phyloP scores from a whole-genome alignment of 2,113 vertebrate species.

The Chinchilla lanigera region DNA sequence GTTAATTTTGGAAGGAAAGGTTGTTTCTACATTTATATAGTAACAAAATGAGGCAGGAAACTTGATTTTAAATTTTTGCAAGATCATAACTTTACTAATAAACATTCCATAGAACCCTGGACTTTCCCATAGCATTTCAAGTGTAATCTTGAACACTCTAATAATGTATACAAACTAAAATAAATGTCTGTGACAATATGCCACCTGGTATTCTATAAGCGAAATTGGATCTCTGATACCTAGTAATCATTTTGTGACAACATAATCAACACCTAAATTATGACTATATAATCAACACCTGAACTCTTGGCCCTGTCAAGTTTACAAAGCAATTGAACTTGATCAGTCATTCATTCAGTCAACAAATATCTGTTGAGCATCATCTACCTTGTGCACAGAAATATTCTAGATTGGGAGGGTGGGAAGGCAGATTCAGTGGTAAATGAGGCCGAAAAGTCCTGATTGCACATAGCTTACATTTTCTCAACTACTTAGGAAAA shows the following conservation, averaged over 20 bases:
- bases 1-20: slow-evolving; percentile 53
- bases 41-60: slow-evolving; percentile 61
- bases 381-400: neutral
- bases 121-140: neutral
- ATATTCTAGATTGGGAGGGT: neutral
- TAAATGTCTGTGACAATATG: neutral
- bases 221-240: neutral
- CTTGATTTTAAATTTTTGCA: slow-evolving; percentile 54
- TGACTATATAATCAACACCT: neutral
- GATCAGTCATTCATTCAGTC: neutral
- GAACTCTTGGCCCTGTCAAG: neutral
- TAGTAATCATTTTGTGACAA: slow-evolving; percentile 33
- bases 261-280: slow-evolving; percentile 10
- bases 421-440: neutral
- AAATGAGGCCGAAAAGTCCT: neutral
- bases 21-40: slow-evolving; percentile 50
- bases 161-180: slow-evolving; percentile 49
- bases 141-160: neutral
- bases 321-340: slow-evolving; percentile 5
- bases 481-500: neutral
- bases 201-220: neutral
- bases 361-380: neutral
- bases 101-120: neutral
- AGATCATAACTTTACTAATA: slow-evolving; percentile 10
- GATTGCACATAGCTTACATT: neutral